Percentiles rank a stretch among this genome's conserved stretches.
These are phyloP conservation scores for Phoebastria nigripes DNA, from an alignment of 2,797 vertebrate species.

Conservation along the genomic window DNA sequence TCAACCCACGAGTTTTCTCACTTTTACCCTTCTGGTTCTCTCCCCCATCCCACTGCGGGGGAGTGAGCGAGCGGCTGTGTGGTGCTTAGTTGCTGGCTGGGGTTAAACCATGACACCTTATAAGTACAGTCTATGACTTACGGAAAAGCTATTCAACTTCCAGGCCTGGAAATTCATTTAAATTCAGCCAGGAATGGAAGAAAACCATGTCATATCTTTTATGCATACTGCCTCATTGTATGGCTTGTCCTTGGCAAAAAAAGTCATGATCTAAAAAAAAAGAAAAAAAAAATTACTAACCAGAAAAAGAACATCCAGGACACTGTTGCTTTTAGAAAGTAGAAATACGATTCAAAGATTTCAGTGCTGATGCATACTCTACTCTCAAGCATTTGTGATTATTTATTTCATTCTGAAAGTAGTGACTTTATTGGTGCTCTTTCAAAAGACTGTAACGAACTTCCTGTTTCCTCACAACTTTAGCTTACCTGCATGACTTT, in stretches of 20 bases:
- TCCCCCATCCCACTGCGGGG: too few relatives aligned
- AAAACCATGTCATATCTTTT: background rate
- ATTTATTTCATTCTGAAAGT: background rate
- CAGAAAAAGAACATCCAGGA: background rate
- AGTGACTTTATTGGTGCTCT: background rate
- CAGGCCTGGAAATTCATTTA: too few relatives aligned
- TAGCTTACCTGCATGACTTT: background rate
- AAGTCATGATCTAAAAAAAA: background rate
- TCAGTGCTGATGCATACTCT: background rate
- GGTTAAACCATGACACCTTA: too few relatives aligned
- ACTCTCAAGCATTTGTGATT: background rate
- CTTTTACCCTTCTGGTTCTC: too few relatives aligned
- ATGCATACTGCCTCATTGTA: background rate
- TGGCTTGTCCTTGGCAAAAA: background rate
- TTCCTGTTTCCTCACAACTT: background rate
- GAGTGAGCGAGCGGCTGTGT: too few relatives aligned
- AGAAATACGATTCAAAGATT: background rate
- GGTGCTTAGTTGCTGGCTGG: too few relatives aligned
- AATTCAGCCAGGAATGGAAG: too few relatives aligned
- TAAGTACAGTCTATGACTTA: too few relatives aligned
- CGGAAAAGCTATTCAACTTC: too few relatives aligned
- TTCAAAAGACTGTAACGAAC: background rate
- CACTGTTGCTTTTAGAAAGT: background rate
- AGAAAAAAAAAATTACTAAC: background rate
- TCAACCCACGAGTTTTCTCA: too few relatives aligned